Base-by-base conservation (phyloP, 2,888 invertebrate species). In the Agapetus fuscipes region DNA sequence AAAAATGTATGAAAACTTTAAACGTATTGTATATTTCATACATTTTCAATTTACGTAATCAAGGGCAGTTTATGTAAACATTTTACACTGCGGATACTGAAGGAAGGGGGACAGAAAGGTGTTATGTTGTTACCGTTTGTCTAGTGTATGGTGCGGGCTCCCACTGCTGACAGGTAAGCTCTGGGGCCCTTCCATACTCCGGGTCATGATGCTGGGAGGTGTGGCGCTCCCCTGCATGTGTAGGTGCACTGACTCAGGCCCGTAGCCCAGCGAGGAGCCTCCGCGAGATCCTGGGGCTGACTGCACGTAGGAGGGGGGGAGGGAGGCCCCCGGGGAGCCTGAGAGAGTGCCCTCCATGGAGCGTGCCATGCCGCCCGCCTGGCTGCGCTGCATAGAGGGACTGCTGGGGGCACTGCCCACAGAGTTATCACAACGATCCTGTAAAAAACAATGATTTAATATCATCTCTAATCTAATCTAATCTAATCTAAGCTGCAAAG, bases 371-470 rank as follows among this genome's bases (percentile, higher is more conserved):
- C 55, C 30, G 12, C 35, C 31, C 9, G 43, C 28, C 14, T 47
- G 37, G 31, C 54, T 30, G 26, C 50, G 46, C 39, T 52, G 50
- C 45, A 49, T 37, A 41, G 51, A 48, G 39, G 70, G 68, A 49
- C 76, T 76, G 55, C 64, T 76, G 27, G 76, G 76, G 17, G 77
- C 76, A 53, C 76, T 76, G 52, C 76, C 77, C 55, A 76, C 77
- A 44, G 73, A 68, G 60, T 71, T 70, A 48, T 66, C 68, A n/a
- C 62, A 59, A 51, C 60, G 60, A 41, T 58, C 60, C 64, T 66
- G 56, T 7, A 37, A 34, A 30, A 12, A 27, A 10, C 29, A 32
- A 20, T 24, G 15, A n/a, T n/a, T n/a, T n/a, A n/a, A n/a, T n/a
- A n/a, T n/a, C n/a, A n/a, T n/a, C n/a, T n/a, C n/a, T n/a, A n/a